phyloP scores from a whole-genome alignment of 2,113 vertebrate genomes.

The Platysteira castanea region DNA sequence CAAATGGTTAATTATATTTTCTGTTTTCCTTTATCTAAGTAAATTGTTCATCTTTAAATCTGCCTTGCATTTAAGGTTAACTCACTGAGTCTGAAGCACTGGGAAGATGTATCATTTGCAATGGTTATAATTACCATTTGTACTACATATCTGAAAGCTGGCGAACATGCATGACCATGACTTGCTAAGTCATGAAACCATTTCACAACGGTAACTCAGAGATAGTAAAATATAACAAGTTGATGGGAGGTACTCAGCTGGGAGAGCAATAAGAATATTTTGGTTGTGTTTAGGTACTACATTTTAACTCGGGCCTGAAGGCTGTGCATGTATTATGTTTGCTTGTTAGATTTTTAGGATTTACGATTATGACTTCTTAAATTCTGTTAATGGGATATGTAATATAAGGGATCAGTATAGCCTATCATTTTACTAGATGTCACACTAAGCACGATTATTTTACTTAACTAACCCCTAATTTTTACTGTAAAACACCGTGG shows the following conservation, averaged over 20 bases:
- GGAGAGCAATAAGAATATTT: neutral
- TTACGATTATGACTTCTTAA: neutral
- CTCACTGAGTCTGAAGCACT: constrained; percentile 41
- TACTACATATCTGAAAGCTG: constrained; percentile 45
- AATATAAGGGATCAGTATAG: neutral
- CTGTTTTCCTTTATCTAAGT: constrained; percentile 70
- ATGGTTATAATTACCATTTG: constrained; percentile 18
- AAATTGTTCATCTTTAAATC: constrained; percentile 79
- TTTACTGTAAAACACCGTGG: neutral
- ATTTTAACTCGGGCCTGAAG: neutral
- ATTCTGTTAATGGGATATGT: neutral
- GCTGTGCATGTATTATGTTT: neutral
- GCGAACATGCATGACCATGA: neutral
- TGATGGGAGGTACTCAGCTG: neutral
- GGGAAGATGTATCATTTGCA: constrained; percentile 51
- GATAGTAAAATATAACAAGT: neutral
- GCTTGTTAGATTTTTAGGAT: neutral
- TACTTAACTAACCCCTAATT: neutral
- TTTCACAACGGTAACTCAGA: neutral
- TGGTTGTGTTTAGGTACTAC: neutral
- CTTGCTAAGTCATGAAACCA: constrained; percentile 14
- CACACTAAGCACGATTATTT: neutral
- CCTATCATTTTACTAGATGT: neutral
- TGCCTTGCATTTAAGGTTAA: constrained; percentile 74
- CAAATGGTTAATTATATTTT: constrained; percentile 81